Conservation (phyloP, 2,797 vertebrate species). For the Anolis apletophallus region DNA sequence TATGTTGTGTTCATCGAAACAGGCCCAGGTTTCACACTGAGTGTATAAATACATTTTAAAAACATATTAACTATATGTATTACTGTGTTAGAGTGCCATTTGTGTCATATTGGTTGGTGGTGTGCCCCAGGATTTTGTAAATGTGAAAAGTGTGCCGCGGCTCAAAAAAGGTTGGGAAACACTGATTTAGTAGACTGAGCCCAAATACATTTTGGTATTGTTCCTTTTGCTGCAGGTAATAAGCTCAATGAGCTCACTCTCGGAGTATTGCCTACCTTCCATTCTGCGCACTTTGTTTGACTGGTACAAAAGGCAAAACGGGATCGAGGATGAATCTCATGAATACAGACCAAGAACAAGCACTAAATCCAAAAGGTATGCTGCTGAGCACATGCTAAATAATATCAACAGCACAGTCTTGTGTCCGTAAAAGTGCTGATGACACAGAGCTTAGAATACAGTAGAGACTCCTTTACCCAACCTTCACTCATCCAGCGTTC, state of each 20-base stretch:
- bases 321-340: slow-evolving; percentile 97
- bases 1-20: no score
- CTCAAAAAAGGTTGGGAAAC: no score
- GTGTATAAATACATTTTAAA: no score
- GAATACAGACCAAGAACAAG: slow-evolving; percentile 96
- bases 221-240: slow-evolving; percentile 84
- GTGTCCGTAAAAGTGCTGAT: not conserved
- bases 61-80: no score
- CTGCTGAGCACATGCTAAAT: not conserved
- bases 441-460: not conserved
- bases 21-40: no score
- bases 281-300: slow-evolving; percentile 97
- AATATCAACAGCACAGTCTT: not conserved
- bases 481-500: no score
- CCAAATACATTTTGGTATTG: slow-evolving; percentile 11
- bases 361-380: slow-evolving; percentile 97
- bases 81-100: no score
- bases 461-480: no score
- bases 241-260: slow-evolving; percentile 97
- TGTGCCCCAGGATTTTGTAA: no score
- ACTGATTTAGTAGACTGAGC: not conserved
- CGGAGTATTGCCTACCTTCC: slow-evolving; percentile 97
- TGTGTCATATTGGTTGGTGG: no score
- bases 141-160: no score
- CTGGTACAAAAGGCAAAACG: slow-evolving; percentile 99